phyloP scores from a whole-genome alignment of 2,113 vertebrate species.

The Chascanopsetta lugubris region DNA sequence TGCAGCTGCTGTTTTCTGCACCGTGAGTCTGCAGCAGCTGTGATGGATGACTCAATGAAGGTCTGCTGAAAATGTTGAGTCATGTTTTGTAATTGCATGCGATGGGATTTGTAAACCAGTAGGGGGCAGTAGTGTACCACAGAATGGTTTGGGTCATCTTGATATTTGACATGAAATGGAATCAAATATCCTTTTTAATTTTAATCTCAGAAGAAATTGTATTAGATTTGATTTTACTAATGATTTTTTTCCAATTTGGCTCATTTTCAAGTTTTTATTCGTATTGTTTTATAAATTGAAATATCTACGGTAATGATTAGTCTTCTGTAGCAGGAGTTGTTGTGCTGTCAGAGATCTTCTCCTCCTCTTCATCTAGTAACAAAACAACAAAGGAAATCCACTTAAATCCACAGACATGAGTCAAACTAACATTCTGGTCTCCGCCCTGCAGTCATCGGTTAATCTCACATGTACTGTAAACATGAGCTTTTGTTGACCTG shows the following conservation, averaged over 20 bases:
- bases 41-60: conserved; percentile 47
- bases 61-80: conserved; percentile 58
- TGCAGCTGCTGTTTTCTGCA: no score
- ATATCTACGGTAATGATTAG: no score
- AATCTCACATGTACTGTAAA: background rate
- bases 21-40: background rate
- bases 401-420: background rate
- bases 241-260: no score
- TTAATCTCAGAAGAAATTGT: no score
- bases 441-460: background rate
- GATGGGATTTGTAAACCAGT: background rate
- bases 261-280: no score
- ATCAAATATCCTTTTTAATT: no score
- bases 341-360: no score
- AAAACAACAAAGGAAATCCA: background rate
- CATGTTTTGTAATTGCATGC: conserved; percentile 63
- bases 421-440: background rate
- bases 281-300: background rate
- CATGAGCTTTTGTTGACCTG: conserved; percentile 45
- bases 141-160: background rate
- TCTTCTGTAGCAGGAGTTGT: background rate
- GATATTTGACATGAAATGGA: no score
- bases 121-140: conserved; percentile 30
- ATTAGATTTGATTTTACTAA: no score
- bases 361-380: background rate